Conservation (phyloP, 30 jellyfish, hydroid and myxozoan genomes). For the Cassiopea andromeda region DNA sequence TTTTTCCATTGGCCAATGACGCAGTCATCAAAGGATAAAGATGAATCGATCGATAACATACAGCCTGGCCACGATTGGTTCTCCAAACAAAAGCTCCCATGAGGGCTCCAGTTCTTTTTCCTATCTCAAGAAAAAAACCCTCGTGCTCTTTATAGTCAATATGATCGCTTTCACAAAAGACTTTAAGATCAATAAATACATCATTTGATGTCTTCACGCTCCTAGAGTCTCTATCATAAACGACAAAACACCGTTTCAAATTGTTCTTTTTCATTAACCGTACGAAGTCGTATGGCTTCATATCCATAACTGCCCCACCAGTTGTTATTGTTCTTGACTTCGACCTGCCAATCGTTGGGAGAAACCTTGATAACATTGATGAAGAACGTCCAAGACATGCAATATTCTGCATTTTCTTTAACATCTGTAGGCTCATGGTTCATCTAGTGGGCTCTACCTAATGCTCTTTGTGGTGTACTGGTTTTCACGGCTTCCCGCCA, state of each 20-base stretch:
- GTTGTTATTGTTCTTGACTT: not conserved
- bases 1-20: not conserved
- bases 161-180: conserved; percentile 64
- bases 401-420: not conserved
- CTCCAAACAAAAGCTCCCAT: conserved; percentile 90
- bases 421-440: not conserved
- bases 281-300: conserved; percentile 80
- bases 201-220: conserved; percentile 45
- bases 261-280: conserved; percentile 64
- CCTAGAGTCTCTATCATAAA: conserved; percentile 44
- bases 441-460: not conserved
- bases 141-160: conserved; percentile 78
- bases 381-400: not conserved
- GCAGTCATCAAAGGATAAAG: not conserved
- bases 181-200: conserved; percentile 31
- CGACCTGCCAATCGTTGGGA: not conserved
- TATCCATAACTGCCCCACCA: conserved; percentile 3
- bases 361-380: not conserved
- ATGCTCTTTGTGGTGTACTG: not conserved
- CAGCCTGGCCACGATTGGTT: conserved; percentile 94
- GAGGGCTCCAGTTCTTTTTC: conserved; percentile 86
- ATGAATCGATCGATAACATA: not conserved
- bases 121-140: conserved; percentile 84
- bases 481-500: not conserved
- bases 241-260: conserved; percentile 73